These are phyloP conservation scores for fruit fly (Drosophila melanogaster) DNA, from an alignment of 1,140 invertebrate genomes.

Conservation along the genomic window Release_6_plus_ISO1_MT NT_037436.4:605501-606000, in stretches of 20 bases:
- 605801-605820: neutral
- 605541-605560: constrained; percentile 96
- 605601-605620: constrained; percentile 87
- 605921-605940: too few relatives aligned
- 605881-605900: neutral
- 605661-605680: constrained; percentile 88
- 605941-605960: too few relatives aligned
- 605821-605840: neutral
- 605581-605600: constrained; percentile 84
- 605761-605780: neutral
- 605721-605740: constrained; percentile 64
- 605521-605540: constrained; percentile 89
- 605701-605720: constrained; percentile 80
- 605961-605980: too few relatives aligned
- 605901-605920: neutral
- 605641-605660: constrained; percentile 88
- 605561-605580: constrained; percentile 87
- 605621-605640: constrained; percentile 89
- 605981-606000: too few relatives aligned
- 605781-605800: neutral
- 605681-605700: constrained; percentile 85
- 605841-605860: constrained; percentile 9
- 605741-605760: too few relatives aligned
- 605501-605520: constrained; percentile 87
- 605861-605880: constrained; percentile 3